Percentiles rank a stretch among this genome's conserved stretches.
These are phyloP conservation scores for Drosophila fulvimacula DNA, from an alignment of 2,888 invertebrate species.

Conservation along the genomic window DNA sequence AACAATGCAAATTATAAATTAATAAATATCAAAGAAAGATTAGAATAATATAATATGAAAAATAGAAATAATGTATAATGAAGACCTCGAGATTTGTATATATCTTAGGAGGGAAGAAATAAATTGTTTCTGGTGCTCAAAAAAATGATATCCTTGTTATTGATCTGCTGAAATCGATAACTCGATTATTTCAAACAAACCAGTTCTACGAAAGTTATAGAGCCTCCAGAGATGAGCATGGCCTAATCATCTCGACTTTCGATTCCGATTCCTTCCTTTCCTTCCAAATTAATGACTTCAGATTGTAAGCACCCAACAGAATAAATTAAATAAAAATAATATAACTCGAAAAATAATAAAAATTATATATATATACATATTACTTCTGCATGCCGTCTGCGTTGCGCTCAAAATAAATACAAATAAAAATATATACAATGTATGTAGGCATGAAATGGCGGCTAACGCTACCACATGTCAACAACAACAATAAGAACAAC, in stretches of 20 bases:
- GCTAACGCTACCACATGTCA: conserved; percentile 41
- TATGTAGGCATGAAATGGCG: conserved; percentile 1
- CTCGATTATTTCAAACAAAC: not conserved
- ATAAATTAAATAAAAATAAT: not conserved
- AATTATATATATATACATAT: not conserved
- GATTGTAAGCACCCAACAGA: not conserved
- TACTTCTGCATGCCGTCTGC: not conserved
- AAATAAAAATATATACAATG: not conserved
- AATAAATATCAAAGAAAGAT: not conserved
- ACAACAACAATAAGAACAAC: conserved; percentile 31
- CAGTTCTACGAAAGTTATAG: not conserved
- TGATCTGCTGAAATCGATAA: not conserved
- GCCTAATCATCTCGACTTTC: too few species aligned
- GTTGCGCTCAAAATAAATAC: conserved; percentile 16
- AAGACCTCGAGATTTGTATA: not conserved
- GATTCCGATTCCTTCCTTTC: not conserved
- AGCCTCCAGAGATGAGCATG: too few species aligned
- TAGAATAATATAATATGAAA: too few species aligned
- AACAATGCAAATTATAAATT: not conserved
- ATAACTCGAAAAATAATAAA: not conserved
- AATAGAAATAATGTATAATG: not conserved
- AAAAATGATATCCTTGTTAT: not conserved
- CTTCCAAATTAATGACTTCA: not conserved
- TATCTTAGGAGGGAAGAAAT: not conserved
- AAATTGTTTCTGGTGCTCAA: not conserved